These are phyloP conservation scores for Dicentrarchus labrax DNA, from an alignment of 2,113 vertebrate species.

Conservation along the genomic window DNA sequence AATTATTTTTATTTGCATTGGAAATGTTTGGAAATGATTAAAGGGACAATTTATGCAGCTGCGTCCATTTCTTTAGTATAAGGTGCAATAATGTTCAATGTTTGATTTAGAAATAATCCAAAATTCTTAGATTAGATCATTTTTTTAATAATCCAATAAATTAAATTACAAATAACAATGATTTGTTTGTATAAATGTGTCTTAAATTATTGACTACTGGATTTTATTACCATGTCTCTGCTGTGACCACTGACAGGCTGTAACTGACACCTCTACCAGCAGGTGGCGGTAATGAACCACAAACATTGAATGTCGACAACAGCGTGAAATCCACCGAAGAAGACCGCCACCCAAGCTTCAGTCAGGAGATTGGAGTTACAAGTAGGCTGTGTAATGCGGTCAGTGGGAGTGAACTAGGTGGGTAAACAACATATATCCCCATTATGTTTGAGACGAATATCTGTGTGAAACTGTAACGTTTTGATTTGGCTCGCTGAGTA, in stretches of 20 bases:
- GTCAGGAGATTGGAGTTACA: constrained; percentile 11
- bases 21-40: too few relatives aligned
- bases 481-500: fast-evolving
- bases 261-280: background rate
- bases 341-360: constrained; percentile 34
- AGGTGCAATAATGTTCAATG: too few relatives aligned
- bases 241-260: background rate
- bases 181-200: too few relatives aligned
- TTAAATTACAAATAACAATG: too few relatives aligned
- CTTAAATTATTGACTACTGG: background rate
- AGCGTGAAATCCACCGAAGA: constrained; percentile 21
- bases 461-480: fast-evolving
- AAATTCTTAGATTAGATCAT: too few relatives aligned
- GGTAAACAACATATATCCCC: background rate
- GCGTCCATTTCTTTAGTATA: too few relatives aligned
- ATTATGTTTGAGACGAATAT: background rate
- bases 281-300: background rate
- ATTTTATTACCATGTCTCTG: background rate
- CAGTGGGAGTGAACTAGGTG: constrained; percentile 42
- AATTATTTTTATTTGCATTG: too few relatives aligned
- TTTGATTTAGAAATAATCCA: too few relatives aligned
- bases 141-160: too few relatives aligned
- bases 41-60: too few relatives aligned
- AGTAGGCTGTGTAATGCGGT: background rate
- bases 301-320: background rate